A percentile compares a stretch with the other conserved stretches of the same genome.
Evolutionary conservation across 2,797 vertebrate genomes (phyloP).

Genomic region (Dendrocincla tyrannina): DNA sequence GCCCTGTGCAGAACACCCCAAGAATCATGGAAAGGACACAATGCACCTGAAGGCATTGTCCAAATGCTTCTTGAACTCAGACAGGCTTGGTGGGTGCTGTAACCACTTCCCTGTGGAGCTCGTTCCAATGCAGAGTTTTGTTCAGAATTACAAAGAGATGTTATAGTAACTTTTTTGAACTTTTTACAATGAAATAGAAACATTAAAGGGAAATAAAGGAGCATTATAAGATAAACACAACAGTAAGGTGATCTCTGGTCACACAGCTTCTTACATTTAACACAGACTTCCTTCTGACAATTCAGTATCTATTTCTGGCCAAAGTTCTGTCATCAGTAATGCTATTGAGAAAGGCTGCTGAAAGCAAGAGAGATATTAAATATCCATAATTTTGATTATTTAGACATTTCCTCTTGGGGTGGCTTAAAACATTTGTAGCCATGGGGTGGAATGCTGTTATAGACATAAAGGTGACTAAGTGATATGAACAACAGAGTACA

Average conservation of each 20-base stretch:
- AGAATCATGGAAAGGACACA: neutral
- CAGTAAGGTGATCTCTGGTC: neutral
- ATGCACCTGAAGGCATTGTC: neutral
- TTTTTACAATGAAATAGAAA: neutral
- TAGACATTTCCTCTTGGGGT: neutral
- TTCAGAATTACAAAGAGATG: neutral
- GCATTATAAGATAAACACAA: neutral
- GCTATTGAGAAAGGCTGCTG: neutral
- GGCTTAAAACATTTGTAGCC: neutral
- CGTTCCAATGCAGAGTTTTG: neutral
- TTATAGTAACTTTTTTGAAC: neutral
- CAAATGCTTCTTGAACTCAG: neutral
- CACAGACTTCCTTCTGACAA: neutral
- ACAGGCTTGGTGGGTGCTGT: neutral
- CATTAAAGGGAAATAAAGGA: neutral
- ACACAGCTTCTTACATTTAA: neutral
- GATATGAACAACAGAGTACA: neutral
- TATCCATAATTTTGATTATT: neutral
- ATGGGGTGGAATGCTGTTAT: neutral
- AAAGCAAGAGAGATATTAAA: constrained; percentile 1
- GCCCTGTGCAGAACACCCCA: neutral
- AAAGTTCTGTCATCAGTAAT: neutral
- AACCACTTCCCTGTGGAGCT: neutral
- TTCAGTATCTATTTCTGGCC: neutral
- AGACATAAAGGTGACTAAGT: constrained; percentile 14